Evolutionary conservation across 2,888 invertebrate species (phyloP).

Genomic region (Thymelicus sylvestris): DNA sequence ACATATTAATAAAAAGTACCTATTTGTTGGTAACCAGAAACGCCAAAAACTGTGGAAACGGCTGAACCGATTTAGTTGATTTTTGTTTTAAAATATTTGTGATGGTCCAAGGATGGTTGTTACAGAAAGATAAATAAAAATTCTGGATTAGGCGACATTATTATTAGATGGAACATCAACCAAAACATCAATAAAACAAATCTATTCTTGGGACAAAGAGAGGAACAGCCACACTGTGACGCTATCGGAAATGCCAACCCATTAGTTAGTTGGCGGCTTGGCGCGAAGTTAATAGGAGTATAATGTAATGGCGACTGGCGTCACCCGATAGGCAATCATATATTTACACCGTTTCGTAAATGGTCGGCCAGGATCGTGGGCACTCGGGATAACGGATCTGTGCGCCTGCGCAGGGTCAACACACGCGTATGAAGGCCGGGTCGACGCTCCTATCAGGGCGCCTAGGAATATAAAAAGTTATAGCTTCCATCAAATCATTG

Average conservation of each 20-base stretch:
- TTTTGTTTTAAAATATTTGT: no score
- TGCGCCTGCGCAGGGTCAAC: slow-evolving; percentile 75
- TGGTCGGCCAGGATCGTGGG: slow-evolving; percentile 52
- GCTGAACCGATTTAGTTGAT: no score
- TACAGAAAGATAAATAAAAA: no score
- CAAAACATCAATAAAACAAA: not conserved
- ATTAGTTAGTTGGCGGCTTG: slow-evolving; percentile 29
- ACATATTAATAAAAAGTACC: no score
- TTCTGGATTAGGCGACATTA: no score
- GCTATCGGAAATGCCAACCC: slow-evolving; percentile 44
- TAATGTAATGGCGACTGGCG: slow-evolving; percentile 51
- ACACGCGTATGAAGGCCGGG: slow-evolving; percentile 71
- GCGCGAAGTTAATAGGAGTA: slow-evolving; percentile 46
- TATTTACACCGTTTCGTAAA: slow-evolving; percentile 48
- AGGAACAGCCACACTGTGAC: slow-evolving; percentile 45
- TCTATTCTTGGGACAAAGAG: slow-evolving; percentile 25
- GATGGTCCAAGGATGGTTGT: no score
- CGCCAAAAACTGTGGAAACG: no score
- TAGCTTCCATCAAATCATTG: not conserved
- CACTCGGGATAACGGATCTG: slow-evolving; percentile 60
- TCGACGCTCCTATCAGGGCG: slow-evolving; percentile 55
- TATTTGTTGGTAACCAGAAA: no score
- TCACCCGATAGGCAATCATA: slow-evolving; percentile 36
- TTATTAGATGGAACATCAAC: not conserved
- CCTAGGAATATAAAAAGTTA: slow-evolving; percentile 30